These are phyloP conservation scores for Salvelinus namaycush DNA, from an alignment of 2,113 vertebrate species.

Conservation along the genomic window DNA sequence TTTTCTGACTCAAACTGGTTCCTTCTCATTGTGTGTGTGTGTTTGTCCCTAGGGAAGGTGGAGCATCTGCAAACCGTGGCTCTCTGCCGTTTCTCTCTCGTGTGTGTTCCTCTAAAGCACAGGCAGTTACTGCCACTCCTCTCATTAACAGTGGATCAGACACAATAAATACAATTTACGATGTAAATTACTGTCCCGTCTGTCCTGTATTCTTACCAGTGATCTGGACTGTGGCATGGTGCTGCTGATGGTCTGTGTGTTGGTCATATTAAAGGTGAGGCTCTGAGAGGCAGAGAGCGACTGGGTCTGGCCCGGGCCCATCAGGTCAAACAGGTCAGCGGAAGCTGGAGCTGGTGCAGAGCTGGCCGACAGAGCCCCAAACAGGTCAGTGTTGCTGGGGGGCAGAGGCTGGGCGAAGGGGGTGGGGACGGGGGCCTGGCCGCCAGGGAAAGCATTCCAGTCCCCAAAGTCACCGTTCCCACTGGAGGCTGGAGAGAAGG, in stretches of 20 bases:
- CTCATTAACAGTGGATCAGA: too few species aligned
- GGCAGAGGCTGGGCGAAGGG: constrained; percentile 68
- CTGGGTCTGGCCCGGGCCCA: constrained; percentile 83
- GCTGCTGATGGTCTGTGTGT: constrained; percentile 73
- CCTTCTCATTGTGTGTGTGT: constrained; percentile 52
- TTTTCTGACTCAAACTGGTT: constrained; percentile 63
- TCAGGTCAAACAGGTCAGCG: constrained; percentile 88
- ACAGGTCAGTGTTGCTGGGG: constrained; percentile 67
- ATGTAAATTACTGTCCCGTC: not conserved
- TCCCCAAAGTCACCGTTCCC: constrained; percentile 92
- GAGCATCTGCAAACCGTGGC: constrained; percentile 64
- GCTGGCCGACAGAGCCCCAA: constrained; percentile 66
- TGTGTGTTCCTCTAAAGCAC: constrained; percentile 7
- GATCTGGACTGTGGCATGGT: constrained; percentile 84
- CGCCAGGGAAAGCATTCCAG: constrained; percentile 92
- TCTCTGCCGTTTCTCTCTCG: constrained; percentile 52
- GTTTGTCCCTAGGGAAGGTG: constrained; percentile 47
- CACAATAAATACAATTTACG: not conserved
- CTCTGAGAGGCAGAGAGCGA: constrained; percentile 88
- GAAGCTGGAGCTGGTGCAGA: constrained; percentile 69
- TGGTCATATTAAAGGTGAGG: constrained; percentile 91
- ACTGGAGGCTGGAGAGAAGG: constrained; percentile 68
- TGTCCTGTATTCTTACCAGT: constrained; percentile 74
- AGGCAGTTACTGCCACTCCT: too few species aligned
- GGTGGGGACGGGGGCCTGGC: constrained; percentile 71